A percentile compares a stretch with the other conserved stretches of the same genome.
These are phyloP conservation scores for Rhinichthys osculus DNA, from an alignment of 2,797 vertebrate genomes.

Conservation along the genomic window DNA sequence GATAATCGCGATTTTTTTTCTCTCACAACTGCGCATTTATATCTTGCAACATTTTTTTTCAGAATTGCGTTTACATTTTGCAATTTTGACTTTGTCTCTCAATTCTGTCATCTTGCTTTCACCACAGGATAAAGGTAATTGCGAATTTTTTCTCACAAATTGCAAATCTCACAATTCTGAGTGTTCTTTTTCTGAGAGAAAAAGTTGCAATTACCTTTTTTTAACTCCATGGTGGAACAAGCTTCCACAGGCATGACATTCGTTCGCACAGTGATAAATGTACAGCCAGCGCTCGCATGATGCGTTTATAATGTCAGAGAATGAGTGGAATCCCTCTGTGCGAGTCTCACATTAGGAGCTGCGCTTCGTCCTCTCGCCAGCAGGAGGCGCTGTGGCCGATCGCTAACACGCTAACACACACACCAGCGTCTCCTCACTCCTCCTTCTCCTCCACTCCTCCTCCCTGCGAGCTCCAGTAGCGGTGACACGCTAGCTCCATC, in stretches of 20 bases:
- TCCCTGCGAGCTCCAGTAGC: slow-evolving; percentile 65
- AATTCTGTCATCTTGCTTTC: background rate
- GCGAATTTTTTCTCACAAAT: background rate
- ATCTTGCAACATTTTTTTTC: background rate
- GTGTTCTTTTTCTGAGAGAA: background rate
- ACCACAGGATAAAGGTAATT: background rate
- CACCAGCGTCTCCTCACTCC: slow-evolving; percentile 22
- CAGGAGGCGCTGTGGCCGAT: slow-evolving; percentile 4
- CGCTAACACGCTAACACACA: background rate
- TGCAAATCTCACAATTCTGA: background rate
- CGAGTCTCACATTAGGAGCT: no score
- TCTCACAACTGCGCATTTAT: background rate
- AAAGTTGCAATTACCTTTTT: background rate
- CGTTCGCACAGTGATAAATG: background rate
- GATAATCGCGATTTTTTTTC: background rate
- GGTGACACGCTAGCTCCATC: slow-evolving; percentile 89
- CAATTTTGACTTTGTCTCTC: background rate
- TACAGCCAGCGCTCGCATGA: background rate
- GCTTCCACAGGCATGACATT: background rate
- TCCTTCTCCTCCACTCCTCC: background rate
- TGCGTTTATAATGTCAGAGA: background rate
- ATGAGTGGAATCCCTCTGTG: background rate
- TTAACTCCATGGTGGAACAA: background rate
- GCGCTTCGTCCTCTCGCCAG: slow-evolving; percentile 69
- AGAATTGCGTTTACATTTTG: background rate